phyloP scores from a whole-genome alignment of 2,797 vertebrate genomes.

The Fistularia tabacaria region DNA sequence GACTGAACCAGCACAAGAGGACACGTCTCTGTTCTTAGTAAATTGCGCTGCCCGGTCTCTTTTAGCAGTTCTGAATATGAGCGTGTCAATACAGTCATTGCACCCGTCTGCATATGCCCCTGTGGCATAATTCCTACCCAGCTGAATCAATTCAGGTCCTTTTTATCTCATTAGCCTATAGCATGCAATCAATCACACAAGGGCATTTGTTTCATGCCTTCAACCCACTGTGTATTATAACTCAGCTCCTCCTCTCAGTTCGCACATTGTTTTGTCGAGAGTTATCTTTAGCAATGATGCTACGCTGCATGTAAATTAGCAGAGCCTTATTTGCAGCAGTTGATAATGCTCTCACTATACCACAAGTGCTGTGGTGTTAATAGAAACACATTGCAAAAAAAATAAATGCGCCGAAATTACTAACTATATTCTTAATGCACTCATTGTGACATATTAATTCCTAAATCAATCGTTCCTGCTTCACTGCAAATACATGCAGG shows the following conservation, averaged over 20 bases:
- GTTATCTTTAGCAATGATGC: slow-evolving; percentile 40
- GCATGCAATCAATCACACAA: slow-evolving; percentile 73
- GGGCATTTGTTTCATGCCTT: slow-evolving; percentile 65
- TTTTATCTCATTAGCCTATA: slow-evolving; percentile 78
- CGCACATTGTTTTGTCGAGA: slow-evolving; percentile 46
- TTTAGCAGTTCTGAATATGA: slow-evolving; percentile 46
- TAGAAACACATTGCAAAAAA: slow-evolving; percentile 10
- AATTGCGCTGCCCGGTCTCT: slow-evolving; percentile 45
- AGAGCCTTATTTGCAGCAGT: slow-evolving; percentile 32
- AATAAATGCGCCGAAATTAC: not conserved
- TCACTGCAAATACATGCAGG: no score
- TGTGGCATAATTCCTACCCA: slow-evolving; percentile 62
- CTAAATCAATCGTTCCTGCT: slow-evolving; percentile 16
- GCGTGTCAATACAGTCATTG: slow-evolving; percentile 62
- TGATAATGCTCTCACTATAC: slow-evolving; percentile 42
- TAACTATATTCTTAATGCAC: not conserved
- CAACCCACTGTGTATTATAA: slow-evolving; percentile 52
- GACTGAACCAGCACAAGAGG: slow-evolving; percentile 47
- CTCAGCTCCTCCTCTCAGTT: slow-evolving; percentile 36
- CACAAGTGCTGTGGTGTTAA: slow-evolving; percentile 15
- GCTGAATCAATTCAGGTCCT: slow-evolving; percentile 71
- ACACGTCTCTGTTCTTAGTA: slow-evolving; percentile 33
- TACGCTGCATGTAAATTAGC: slow-evolving; percentile 27
- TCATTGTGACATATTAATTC: not conserved
- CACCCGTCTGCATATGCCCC: slow-evolving; percentile 61